A percentile compares a stretch with the other conserved stretches of the same genome.
phyloP scores from a whole-genome alignment of 2,888 invertebrate genomes.

The Prenolepis imparis region DNA sequence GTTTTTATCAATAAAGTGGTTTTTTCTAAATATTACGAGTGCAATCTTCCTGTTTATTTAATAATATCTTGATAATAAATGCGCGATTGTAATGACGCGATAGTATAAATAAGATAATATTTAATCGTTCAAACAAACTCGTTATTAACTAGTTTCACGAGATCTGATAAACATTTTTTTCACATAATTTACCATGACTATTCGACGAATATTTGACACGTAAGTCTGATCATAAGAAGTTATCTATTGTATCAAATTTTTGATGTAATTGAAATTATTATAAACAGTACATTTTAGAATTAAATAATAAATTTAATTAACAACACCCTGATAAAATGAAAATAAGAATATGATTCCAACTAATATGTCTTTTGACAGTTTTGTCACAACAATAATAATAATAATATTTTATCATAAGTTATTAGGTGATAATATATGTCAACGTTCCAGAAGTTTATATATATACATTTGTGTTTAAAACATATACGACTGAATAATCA shows the following conservation, averaged over 20 bases:
- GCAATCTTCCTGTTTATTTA: background rate
- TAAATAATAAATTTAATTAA: background rate
- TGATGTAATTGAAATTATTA: background rate
- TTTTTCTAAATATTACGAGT: background rate
- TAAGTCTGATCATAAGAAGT: background rate
- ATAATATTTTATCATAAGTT: background rate
- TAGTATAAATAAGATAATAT: conserved; percentile 8
- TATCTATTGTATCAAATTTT: background rate
- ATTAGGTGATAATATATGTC: background rate
- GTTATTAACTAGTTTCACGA: background rate
- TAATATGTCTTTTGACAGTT: background rate
- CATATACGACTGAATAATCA: background rate
- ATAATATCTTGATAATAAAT: background rate
- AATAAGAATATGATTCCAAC: background rate
- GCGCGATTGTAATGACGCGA: background rate
- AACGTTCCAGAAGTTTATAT: background rate
- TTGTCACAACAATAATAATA: background rate
- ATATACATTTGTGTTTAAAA: background rate
- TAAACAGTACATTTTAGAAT: background rate
- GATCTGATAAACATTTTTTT: background rate
- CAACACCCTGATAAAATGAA: background rate
- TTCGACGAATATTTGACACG: background rate
- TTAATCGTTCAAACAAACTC: background rate
- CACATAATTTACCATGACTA: background rate
- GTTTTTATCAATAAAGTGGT: background rate